phyloP scores from a whole-genome alignment of 2,888 invertebrate genomes.

The Lepidochitona cinerea region DNA sequence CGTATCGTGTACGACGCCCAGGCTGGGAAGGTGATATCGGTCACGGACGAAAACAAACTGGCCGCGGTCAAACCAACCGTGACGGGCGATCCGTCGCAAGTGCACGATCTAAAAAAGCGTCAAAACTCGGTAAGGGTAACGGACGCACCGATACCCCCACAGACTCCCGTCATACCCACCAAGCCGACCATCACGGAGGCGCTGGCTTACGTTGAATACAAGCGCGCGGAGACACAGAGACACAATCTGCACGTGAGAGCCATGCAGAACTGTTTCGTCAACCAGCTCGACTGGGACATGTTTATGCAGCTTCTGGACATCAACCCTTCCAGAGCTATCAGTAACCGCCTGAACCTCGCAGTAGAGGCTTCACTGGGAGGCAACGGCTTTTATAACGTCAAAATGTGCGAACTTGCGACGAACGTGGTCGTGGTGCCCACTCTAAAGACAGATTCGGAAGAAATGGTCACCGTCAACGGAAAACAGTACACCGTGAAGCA shows the following conservation, averaged over 20 bases:
- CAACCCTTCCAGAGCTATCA: background rate
- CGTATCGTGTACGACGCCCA: background rate
- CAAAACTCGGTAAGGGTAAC: background rate
- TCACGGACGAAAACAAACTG: background rate
- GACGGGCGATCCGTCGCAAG: background rate
- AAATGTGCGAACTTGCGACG: conserved; percentile 5
- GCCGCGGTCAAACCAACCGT: background rate
- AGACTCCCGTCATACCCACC: background rate
- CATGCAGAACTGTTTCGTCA: background rate
- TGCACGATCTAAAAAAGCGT: background rate
- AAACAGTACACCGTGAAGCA: background rate
- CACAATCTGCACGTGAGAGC: background rate
- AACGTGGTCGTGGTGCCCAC: background rate
- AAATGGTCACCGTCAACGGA: background rate
- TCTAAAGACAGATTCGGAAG: background rate
- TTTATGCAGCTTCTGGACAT: conserved; percentile 8
- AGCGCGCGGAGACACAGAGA: background rate
- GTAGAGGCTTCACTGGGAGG: conserved; percentile 7
- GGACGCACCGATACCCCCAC: background rate
- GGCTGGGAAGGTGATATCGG: background rate
- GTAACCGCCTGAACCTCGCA: background rate
- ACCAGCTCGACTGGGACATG: conserved; percentile 8
- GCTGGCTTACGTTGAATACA: background rate
- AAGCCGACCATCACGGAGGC: background rate
- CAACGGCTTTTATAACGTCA: conserved; percentile 12